Conservation (phyloP, 2,888 invertebrate genomes). For the Pimpla rufipes region DNA sequence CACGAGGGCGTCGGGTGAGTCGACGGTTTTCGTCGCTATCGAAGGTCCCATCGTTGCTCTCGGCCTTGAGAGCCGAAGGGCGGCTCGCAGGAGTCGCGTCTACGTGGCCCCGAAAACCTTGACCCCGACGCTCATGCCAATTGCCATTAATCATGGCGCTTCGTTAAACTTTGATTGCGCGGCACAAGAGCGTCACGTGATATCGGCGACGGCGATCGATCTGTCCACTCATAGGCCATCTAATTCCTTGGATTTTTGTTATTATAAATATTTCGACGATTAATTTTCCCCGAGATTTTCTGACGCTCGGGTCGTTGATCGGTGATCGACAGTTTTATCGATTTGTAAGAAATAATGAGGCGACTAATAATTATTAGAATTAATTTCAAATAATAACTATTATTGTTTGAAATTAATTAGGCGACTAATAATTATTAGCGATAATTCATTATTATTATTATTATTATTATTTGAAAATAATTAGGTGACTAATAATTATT, state of each 20-base stretch:
- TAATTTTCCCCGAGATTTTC: not conserved
- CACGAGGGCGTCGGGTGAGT: conserved; percentile 37
- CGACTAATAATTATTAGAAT: no score
- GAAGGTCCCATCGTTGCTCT: conserved; percentile 29
- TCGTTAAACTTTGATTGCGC: conserved; percentile 10
- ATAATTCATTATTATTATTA: no score
- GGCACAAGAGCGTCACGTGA: not conserved
- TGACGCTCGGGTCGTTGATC: no score
- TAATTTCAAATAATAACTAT: no score
- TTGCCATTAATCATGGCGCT: conserved; percentile 30
- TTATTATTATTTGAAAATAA: no score
- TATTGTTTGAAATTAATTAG: no score
- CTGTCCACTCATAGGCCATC: not conserved
- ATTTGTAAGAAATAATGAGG: no score
- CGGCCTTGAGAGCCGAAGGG: conserved; percentile 31
- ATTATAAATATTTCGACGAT: not conserved
- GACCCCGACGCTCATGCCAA: conserved; percentile 10
- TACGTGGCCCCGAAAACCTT: not conserved
- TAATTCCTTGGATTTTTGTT: not conserved
- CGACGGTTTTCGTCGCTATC: conserved; percentile 34
- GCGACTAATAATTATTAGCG: no score
- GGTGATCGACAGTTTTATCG: no score
- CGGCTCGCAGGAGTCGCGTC: not conserved
- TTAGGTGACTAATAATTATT: no score
- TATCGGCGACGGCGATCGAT: not conserved